Evolutionary conservation across 2,113 vertebrate genomes (phyloP), one percentile per base, ranked within the genome.

Genomic region (Lophius piscatorius): DNA sequence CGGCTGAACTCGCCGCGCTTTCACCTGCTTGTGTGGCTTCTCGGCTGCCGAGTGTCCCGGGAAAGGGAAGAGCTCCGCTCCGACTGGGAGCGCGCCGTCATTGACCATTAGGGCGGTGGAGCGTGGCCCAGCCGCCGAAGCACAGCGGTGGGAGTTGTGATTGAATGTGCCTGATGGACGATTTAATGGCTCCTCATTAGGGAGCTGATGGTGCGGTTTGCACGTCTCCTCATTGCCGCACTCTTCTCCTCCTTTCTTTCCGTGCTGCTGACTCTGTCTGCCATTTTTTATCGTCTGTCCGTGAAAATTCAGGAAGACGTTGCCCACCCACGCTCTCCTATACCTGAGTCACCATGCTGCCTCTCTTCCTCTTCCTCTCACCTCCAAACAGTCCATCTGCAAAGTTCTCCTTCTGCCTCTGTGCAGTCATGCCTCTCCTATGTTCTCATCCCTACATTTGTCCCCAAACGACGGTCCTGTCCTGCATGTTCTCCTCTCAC

Each of bases 181-280:
- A 51, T 72, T 84, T 81, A 83, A 87, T 83, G 77, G 68, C 70
- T 66, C 62, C 63, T 78, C 81, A 80, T 87, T 84, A 84, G 18
- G 51, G 55, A 61, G 62, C 63, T 66, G 78, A 78, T 80, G 75
- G 70, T 80, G 71, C 71, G 51, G 74, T 67, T 58, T 76, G 74
- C 70, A 64, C 63, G 46, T 65, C 41, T 78, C 74, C 72, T 65
- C 26, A n/a, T 46, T 70, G 50, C 70, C 49, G 42, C 38, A n/a
- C 63, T 74, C 63, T 55, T 60, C 46, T 14, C 57, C 50, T 64
- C 49, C 75, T 20, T 29, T 38, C 31, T 55, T 48, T 56, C 20
- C 52, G 40, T 51, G 40, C 12, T 14, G 33, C 33, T 0, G 10
- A 9, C 8, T 36, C 38, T 75, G 33, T 54, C 11, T 0, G 24